These are phyloP conservation scores for Pterostichus madidus DNA, from an alignment of 2,888 invertebrate genomes.

Conservation along the genomic window DNA sequence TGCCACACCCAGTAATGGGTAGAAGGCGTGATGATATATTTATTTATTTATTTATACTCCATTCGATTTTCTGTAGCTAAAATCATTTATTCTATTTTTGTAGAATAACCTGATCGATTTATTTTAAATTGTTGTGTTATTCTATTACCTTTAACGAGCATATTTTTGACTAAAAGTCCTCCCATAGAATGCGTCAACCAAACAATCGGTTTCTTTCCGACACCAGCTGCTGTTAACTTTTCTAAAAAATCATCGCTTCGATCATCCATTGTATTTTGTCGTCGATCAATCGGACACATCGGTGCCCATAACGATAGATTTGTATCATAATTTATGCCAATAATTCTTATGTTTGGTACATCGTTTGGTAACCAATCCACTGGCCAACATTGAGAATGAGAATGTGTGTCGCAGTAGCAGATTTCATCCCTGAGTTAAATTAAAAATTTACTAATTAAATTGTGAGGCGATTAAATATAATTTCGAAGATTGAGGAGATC, in stretches of 20 bases:
- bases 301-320: conserved; percentile 90
- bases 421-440: conserved; percentile 45
- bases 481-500: no score
- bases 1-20: no score
- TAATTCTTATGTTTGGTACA: conserved; percentile 85
- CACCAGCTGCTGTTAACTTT: conserved; percentile 85
- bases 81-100: no score
- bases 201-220: conserved; percentile 90
- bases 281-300: conserved; percentile 81
- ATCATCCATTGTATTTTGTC: conserved; percentile 80
- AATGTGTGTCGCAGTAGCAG: not conserved
- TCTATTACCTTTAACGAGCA: conserved; percentile 83
- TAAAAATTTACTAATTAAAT: no score
- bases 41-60: no score
- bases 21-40: no score
- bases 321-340: conserved; percentile 94
- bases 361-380: conserved; percentile 95
- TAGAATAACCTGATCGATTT: no score
- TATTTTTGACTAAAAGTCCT: conserved; percentile 92
- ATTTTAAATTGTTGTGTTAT: not conserved
- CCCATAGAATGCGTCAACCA: conserved; percentile 99
- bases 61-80: no score
- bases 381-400: conserved; percentile 88
- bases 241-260: conserved; percentile 84
- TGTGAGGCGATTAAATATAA: no score